Evolutionary conservation across 1,140 invertebrate species (phyloP).

Genomic region (Cataglyphis hispanica): DNA sequence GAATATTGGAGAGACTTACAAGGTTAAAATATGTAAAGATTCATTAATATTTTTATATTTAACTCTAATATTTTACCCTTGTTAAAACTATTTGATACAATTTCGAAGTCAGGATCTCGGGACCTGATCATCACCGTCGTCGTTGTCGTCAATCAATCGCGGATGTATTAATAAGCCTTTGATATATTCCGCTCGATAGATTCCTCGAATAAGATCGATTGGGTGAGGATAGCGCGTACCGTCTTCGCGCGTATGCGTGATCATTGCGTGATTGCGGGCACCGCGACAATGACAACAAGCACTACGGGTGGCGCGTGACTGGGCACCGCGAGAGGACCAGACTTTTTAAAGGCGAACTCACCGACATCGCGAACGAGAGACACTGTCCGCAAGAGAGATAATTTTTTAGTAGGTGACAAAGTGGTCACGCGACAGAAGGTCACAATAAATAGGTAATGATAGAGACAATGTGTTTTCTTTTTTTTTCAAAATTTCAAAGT

Average conservation of each 20-base stretch:
- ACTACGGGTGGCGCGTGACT: constrained; percentile 84
- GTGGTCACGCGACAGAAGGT: constrained; percentile 10
- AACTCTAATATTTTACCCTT: no score
- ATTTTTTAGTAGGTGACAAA: constrained; percentile 38
- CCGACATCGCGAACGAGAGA: constrained; percentile 77
- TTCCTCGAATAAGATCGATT: constrained; percentile 73
- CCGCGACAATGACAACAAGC: constrained; percentile 85
- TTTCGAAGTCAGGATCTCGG: constrained; percentile 43
- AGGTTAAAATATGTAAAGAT: no score
- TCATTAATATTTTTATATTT: no score
- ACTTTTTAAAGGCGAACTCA: constrained; percentile 75
- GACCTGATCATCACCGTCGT: constrained; percentile 21
- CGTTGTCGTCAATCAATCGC: constrained; percentile 25
- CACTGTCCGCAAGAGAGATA: constrained; percentile 8
- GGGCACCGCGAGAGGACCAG: constrained; percentile 71
- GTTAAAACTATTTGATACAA: neutral
- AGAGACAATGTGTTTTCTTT: constrained; percentile 15
- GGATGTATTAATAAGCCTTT: constrained; percentile 76
- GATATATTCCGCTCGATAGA: constrained; percentile 64
- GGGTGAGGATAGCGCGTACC: constrained; percentile 57
- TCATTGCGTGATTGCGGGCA: constrained; percentile 77
- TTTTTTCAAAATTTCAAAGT: neutral
- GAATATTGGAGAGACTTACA: no score
- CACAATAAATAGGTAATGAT: constrained; percentile 28
- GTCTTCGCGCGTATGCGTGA: constrained; percentile 67